Conservation (phyloP, 2,888 invertebrate species). For the Caenorhabditis sinica region DNA sequence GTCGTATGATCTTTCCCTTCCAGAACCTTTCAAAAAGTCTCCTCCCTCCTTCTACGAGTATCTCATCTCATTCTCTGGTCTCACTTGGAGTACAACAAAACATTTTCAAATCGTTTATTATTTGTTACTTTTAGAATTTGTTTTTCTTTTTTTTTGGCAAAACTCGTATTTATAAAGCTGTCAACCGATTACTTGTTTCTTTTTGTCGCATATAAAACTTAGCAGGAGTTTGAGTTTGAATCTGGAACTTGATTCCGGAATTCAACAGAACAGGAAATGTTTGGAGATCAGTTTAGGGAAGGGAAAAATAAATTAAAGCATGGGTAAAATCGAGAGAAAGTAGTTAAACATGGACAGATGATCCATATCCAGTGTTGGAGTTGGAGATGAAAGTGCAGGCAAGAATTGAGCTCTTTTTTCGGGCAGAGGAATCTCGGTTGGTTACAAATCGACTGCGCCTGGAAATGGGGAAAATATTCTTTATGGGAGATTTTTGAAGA, state of each 20-base stretch:
- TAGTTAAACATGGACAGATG: slow-evolving; percentile 52
- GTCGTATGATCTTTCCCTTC: slow-evolving; percentile 21
- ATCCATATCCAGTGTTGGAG: slow-evolving; percentile 54
- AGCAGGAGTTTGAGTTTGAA: neutral
- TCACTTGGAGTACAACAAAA: slow-evolving; percentile 56
- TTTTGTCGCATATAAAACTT: slow-evolving; percentile 16
- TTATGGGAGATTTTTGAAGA: neutral
- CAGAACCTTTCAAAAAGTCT: neutral
- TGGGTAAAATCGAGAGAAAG: too few species aligned
- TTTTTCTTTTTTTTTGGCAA: slow-evolving; percentile 1
- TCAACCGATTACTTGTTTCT: slow-evolving; percentile 41
- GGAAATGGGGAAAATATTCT: slow-evolving; percentile 11
- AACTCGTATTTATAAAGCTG: slow-evolving; percentile 64
- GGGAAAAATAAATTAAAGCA: slow-evolving; percentile 3
- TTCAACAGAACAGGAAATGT: neutral
- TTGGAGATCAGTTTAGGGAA: slow-evolving; percentile 13
- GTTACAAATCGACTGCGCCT: slow-evolving; percentile 52
- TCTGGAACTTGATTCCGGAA: neutral
- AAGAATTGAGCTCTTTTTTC: slow-evolving; percentile 66
- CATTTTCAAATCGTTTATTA: slow-evolving; percentile 24
- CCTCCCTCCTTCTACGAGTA: slow-evolving; percentile 45
- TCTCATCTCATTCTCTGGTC: slow-evolving; percentile 30
- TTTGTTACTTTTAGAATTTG: neutral
- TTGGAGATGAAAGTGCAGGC: slow-evolving; percentile 63
- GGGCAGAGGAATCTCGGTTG: slow-evolving; percentile 45